Conservation (phyloP, 2,113 vertebrate genomes). For the Trichomycterus rosablanca region DNA sequence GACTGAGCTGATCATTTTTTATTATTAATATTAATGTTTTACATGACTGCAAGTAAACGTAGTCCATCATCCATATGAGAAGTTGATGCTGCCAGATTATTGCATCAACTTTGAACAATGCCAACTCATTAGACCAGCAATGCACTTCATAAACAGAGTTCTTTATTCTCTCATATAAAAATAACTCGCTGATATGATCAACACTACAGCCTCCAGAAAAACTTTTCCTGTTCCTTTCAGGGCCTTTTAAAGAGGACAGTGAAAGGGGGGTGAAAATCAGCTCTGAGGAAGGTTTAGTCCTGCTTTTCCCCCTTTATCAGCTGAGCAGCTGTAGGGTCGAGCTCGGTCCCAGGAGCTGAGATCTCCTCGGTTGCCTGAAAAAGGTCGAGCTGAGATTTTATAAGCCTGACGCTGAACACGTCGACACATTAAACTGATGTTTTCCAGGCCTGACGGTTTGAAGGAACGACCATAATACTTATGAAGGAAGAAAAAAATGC, state of each 20-base stretch:
- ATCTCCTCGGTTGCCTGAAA: no score
- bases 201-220: slow-evolving; percentile 13
- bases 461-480: no score
- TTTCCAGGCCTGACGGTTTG: slow-evolving; percentile 54
- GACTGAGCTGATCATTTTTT: no score
- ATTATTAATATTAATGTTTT: no score
- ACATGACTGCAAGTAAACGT: no score
- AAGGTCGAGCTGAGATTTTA: slow-evolving; percentile 34
- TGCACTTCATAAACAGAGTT: slow-evolving; percentile 34
- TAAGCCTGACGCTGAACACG: slow-evolving; percentile 37
- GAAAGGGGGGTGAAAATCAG: slow-evolving; percentile 10
- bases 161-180: slow-evolving; percentile 37
- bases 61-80: no score
- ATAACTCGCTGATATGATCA: slow-evolving; percentile 35
- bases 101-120: background rate
- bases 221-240: slow-evolving; percentile 22
- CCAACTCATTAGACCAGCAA: slow-evolving; percentile 9
- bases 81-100: background rate
- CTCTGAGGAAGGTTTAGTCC: slow-evolving; percentile 17
- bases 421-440: slow-evolving; percentile 41
- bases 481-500: slow-evolving; percentile 43
- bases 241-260: slow-evolving; percentile 8
- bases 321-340: slow-evolving; percentile 14
- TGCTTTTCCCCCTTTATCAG: background rate
- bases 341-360: background rate